These are phyloP conservation scores for Drosophila leontia DNA, from an alignment of 1,140 invertebrate species.

Conservation along the genomic window DNA sequence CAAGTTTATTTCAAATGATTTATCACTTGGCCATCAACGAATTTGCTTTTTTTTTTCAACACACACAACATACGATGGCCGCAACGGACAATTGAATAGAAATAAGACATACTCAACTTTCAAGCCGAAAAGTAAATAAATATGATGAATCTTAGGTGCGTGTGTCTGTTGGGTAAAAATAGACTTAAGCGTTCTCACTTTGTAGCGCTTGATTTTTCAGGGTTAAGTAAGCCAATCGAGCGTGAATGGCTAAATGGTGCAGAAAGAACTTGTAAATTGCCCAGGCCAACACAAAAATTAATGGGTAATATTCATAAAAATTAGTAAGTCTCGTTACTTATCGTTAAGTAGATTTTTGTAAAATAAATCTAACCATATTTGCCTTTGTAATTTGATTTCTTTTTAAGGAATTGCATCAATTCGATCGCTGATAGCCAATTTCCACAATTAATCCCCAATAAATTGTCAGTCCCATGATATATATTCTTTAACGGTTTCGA, in stretches of 20 bases:
- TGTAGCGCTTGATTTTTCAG: conserved; percentile 47
- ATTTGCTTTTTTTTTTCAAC: not conserved
- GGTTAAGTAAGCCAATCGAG: conserved; percentile 61
- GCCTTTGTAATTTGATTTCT: conserved; percentile 13
- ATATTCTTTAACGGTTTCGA: conserved; percentile 44
- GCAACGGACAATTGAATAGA: conserved; percentile 14
- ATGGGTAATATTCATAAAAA: not conserved
- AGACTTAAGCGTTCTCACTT: conserved; percentile 36
- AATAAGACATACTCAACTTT: conserved; percentile 32
- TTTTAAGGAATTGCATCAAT: not conserved
- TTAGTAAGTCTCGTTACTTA: not conserved
- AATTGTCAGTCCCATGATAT: conserved; percentile 26
- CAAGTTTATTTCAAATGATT: conserved; percentile 27
- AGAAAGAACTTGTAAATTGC: conserved; percentile 9
- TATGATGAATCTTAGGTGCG: conserved; percentile 31
- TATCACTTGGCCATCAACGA: conserved; percentile 35
- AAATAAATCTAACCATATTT: conserved; percentile 9
- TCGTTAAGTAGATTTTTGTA: too few relatives aligned
- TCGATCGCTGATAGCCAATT: conserved; percentile 38
- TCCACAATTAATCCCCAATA: conserved; percentile 33
- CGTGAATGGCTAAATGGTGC: conserved; percentile 29
- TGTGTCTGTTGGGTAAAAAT: conserved; percentile 47
- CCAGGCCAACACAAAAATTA: conserved; percentile 1
- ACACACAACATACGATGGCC: conserved; percentile 21
- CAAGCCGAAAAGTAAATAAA: conserved; percentile 37